Conservation (phyloP, 53 echinoderm and acorn worm species). For the Paracentrotus lividus region DNA sequence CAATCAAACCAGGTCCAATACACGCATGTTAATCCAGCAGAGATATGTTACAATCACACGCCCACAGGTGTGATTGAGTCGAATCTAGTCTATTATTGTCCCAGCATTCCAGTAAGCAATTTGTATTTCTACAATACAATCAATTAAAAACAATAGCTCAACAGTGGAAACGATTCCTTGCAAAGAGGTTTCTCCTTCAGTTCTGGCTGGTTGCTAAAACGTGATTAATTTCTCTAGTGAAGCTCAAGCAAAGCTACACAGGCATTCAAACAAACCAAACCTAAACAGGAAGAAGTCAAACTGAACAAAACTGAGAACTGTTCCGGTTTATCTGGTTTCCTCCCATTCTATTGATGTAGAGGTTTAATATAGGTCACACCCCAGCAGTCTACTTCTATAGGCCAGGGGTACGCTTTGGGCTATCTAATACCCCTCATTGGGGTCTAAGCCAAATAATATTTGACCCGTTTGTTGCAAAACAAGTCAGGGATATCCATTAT, state of each 20-base stretch:
- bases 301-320: slow-evolving; percentile 25
- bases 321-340: slow-evolving; percentile 52
- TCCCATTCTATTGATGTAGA: slow-evolving; percentile 2
- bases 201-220: not conserved
- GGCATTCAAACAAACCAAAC: not conserved
- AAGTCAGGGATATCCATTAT: slow-evolving; percentile 10
- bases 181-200: not conserved
- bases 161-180: not conserved
- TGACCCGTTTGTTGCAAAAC: slow-evolving; percentile 33
- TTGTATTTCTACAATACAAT: not conserved
- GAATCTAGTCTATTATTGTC: not conserved
- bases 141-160: not conserved
- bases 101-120: not conserved
- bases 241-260: not conserved
- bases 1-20: not conserved
- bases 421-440: not conserved
- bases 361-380: slow-evolving; percentile 41
- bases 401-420: not conserved
- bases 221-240: slow-evolving; percentile 10
- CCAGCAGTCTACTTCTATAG: slow-evolving; percentile 32
- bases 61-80: slow-evolving; percentile 30
- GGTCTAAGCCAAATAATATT: slow-evolving; percentile 21
- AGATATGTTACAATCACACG: not conserved
- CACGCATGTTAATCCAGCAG: not conserved
- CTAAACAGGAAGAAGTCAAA: slow-evolving; percentile 18